Base-by-base conservation (phyloP, 2,888 invertebrate genomes). In the Caenorhabditis drosophilae region DNA sequence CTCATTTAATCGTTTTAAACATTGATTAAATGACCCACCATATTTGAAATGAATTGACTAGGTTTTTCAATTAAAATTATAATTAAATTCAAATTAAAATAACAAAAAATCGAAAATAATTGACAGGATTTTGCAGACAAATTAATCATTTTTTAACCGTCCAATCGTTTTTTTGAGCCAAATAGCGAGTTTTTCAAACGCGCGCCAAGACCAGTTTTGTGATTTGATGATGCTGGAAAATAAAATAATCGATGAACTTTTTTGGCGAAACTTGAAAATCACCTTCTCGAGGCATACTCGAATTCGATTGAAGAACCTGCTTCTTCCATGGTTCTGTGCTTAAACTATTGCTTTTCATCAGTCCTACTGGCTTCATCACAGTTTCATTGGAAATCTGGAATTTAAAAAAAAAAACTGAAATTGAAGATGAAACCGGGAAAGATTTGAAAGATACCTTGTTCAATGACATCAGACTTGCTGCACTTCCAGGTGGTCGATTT, bases 151-250 rank as follows among this genome's bases (percentile, higher is more conserved):
- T n/a, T n/a, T 45, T 45, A 45, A 16, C 16, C 26, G 57, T 64
- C 64, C 54, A 64, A 59, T 50, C 79, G 71, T 61, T 79, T 81
- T 64, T 72, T 70, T 16, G 81, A 76, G 31, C 82, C 82, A 51
- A 82, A 82, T 35, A 82, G 64, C 44, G 82, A 75, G 50, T 82
- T 78, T 57, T 82, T 82, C 48, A 82, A 62, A 35, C 82, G 76
- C 42, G 77, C 67, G 35, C 82, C 80, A 20, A 82, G 53, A 51
- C 81, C 78, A 18, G 61, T 62, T 62, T 70, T 70, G 51, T 59
- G 59, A 52, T 64, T 67, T 18, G 57, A 49, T 26, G 54, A 54
- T n/a, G 64, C 61, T 70, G n/a, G n/a, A n/a, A n/a, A n/a, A 58
- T 45, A 61, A 67, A 16, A n/a, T 34, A 4, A 2, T 16, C 18